Percentiles rank a stretch among this genome's conserved stretches.
phyloP scores from a whole-genome alignment of 2,113 vertebrate genomes.

The Rhea americana region DNA sequence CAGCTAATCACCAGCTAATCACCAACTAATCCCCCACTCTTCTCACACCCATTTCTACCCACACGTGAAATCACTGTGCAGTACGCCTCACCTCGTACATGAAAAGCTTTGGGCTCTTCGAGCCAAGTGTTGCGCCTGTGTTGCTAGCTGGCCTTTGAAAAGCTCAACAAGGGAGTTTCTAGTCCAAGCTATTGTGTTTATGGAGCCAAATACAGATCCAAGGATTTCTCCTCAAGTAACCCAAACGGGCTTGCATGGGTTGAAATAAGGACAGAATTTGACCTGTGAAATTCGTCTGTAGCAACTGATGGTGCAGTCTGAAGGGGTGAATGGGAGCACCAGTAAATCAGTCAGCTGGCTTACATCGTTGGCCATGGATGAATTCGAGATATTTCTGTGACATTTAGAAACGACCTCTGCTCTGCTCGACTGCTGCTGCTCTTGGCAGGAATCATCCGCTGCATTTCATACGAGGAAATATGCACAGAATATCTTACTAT shows the following conservation, averaged over 20 bases:
- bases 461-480: neutral
- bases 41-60: neutral
- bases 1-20: neutral
- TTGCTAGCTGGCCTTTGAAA: neutral
- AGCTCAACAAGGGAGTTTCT: neutral
- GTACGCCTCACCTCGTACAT: neutral
- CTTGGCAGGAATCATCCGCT: rapidly evolving
- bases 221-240: neutral
- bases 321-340: neutral
- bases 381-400: neutral
- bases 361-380: rapidly evolving
- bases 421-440: neutral
- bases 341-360: neutral
- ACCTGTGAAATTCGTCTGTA: neutral
- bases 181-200: neutral
- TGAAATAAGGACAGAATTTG: neutral
- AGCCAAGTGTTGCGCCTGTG: neutral
- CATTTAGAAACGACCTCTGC: neutral
- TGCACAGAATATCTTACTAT: neutral
- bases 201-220: neutral
- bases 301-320: rapidly evolving
- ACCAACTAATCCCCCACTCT: neutral
- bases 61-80: rapidly evolving
- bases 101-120: neutral
- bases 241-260: neutral